Conservation (phyloP, 2,113 vertebrate species). For the Arvicanthis niloticus region DNA sequence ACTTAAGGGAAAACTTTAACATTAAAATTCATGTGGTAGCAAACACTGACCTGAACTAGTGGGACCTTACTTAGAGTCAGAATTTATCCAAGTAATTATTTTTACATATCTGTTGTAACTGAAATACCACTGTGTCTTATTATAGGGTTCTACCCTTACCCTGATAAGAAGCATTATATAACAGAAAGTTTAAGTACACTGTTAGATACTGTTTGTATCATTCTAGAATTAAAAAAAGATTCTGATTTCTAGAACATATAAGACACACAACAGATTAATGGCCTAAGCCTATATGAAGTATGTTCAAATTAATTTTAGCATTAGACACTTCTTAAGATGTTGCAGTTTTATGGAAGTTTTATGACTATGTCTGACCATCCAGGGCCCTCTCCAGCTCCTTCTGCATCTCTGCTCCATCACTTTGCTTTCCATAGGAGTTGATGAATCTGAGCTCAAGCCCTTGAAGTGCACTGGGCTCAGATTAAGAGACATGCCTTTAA, state of each 20-base stretch:
- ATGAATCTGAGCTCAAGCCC: neutral
- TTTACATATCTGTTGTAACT: neutral
- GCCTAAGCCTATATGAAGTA: neutral
- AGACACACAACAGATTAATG: neutral
- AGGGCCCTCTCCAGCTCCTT: neutral
- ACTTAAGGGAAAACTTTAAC: neutral
- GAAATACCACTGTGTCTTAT: neutral
- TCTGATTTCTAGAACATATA: constrained; percentile 6
- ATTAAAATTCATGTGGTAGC: neutral
- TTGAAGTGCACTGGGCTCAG: neutral
- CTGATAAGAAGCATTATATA: neutral
- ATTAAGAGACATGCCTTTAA: neutral
- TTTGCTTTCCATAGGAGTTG: neutral
- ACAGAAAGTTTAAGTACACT: neutral
- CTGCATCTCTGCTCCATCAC: neutral
- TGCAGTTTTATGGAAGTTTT: neutral
- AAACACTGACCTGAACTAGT: constrained; percentile 6
- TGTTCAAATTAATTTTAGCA: neutral
- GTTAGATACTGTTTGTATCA: neutral
- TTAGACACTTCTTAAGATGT: neutral
- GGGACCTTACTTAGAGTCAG: neutral
- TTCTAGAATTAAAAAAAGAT: neutral
- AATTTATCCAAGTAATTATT: constrained; percentile 8
- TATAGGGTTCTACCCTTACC: neutral
- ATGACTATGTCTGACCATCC: neutral